These are phyloP conservation scores for Pemphigus obesinymphae DNA, from an alignment of 1,140 invertebrate species.

Conservation along the genomic window DNA sequence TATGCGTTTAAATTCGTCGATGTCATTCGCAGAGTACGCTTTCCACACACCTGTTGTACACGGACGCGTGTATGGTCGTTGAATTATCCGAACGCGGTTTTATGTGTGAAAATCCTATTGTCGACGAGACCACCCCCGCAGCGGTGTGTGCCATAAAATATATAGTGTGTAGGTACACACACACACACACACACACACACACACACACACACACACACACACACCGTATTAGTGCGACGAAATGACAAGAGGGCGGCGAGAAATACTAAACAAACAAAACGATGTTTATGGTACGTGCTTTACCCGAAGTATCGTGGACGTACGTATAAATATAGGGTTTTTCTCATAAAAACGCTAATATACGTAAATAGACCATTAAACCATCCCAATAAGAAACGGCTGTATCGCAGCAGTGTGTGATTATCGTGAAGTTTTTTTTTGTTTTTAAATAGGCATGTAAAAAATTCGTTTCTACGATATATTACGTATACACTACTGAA, in stretches of 20 bases:
- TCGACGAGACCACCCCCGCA: neutral
- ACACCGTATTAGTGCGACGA: neutral
- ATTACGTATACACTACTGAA: too few species aligned
- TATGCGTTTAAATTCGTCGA: neutral
- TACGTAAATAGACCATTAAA: neutral
- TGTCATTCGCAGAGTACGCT: neutral
- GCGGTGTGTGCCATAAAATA: neutral
- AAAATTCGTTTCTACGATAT: too few species aligned
- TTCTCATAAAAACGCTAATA: neutral
- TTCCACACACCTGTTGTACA: neutral
- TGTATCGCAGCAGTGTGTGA: neutral
- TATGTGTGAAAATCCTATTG: conserved; percentile 1
- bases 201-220: too few species aligned
- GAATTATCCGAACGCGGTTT: neutral
- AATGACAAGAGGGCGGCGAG: conserved; percentile 1
- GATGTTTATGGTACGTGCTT: conserved; percentile 24
- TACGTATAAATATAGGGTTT: neutral
- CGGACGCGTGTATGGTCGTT: too few species aligned
- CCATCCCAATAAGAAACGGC: neutral
- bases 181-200: too few species aligned
- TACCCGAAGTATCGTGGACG: neutral
- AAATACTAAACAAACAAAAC: neutral
- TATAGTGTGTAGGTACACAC: too few species aligned
- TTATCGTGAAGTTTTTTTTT: neutral
- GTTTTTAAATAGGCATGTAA: too few species aligned